Base-by-base conservation (phyloP, 2,113 vertebrate genomes). In the Lepidothrix coronata region DNA sequence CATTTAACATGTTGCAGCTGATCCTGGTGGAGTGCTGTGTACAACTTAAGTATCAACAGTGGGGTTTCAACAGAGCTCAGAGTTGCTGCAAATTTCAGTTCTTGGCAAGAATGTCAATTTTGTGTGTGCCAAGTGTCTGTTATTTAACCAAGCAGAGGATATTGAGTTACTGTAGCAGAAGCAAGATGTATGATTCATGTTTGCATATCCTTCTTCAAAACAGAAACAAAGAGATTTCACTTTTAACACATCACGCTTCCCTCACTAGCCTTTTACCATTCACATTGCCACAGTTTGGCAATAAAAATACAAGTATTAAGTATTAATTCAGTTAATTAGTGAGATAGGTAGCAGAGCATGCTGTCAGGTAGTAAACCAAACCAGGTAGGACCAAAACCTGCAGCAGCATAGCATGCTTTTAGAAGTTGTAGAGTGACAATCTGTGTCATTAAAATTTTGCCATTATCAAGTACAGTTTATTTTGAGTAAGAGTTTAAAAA, bases 131-230 rank as follows among this genome's bases (percentile, higher is more conserved):
- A 98, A 97, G 95, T 95, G 96, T 97, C 96, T 97, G 95, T 97
- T 98, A 97, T 98, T 98, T 97, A 98, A 98, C 97, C 98, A 98
- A 98, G 98, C 98, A 98, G 95, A 94, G 94, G 84, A 98, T 98
- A 98, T 97, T 98, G 97, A 97, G 97, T 98, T 98, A 98, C 97
- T 98, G 96, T 96, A 97, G 97, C 89, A 89, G 86, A 96, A 98
- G 97, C 96, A 94, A 92, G 88, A 91, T 97, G 96, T 98, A 97
- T 97, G 95, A 97, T 95, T 97, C 85, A 88, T 97, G 90, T 95
- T 95, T 94, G 57, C 88, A 93, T 96, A 96, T 94, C 91, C 86
- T 94, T 95, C 93, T 97, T 94, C 94, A 95, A 96, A 96, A 91
- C 75, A 97, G 96, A 97, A 94, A 74, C 89, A 88, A 85, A 92